Conservation (phyloP, 2,113 vertebrate species). For the Siniperca knerii region DNA sequence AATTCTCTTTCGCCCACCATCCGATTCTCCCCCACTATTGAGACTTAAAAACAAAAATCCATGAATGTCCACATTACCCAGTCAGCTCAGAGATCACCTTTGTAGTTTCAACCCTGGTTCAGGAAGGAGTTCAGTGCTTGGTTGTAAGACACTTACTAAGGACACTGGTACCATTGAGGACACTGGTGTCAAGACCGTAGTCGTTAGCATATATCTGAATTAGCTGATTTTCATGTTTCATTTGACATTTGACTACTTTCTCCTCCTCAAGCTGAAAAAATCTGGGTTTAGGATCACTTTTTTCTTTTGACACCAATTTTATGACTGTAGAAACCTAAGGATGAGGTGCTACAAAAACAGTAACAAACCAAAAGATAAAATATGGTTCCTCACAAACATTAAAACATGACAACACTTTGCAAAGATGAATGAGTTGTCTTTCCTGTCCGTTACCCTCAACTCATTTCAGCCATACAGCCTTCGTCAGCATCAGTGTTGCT, state of each 20-base stretch:
- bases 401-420: not conserved
- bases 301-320: too few species aligned
- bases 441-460: not conserved
- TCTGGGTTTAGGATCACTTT: too few species aligned
- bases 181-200: not conserved
- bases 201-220: not conserved
- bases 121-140: too few species aligned
- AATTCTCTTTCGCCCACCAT: too few species aligned
- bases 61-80: too few species aligned
- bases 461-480: not conserved
- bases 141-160: too few species aligned
- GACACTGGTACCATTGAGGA: too few species aligned
- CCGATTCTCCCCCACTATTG: too few species aligned
- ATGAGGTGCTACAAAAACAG: not conserved
- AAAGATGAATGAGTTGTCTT: constrained; percentile 8
- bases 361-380: not conserved
- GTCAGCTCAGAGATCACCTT: too few species aligned
- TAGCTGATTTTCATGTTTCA: not conserved
- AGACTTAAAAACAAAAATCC: too few species aligned
- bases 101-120: too few species aligned
- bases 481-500: not conserved
- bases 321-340: too few species aligned
- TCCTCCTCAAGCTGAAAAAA: not conserved
- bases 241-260: not conserved
- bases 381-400: not conserved